phyloP scores from a whole-genome alignment of 2,113 vertebrate species.

The Leiothrix lutea region DNA sequence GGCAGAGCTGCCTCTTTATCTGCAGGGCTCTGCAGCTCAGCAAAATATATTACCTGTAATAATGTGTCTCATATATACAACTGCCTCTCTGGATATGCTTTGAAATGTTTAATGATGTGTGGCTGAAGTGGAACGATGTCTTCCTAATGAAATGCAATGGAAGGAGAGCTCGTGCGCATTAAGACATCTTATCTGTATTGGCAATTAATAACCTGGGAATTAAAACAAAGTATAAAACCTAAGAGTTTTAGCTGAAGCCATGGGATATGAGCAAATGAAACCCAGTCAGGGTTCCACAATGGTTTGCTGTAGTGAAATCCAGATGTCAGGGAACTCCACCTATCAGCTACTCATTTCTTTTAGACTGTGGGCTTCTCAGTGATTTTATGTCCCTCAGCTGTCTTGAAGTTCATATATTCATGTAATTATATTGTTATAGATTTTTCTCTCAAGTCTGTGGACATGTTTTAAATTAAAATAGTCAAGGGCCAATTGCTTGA shows the following conservation, averaged over 20 bases:
- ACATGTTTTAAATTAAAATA: conserved; percentile 45
- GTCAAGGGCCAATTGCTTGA: neutral
- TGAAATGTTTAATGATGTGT: conserved; percentile 40
- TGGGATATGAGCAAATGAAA: neutral
- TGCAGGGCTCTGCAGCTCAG: neutral
- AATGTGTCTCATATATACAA: neutral
- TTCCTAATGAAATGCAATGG: neutral
- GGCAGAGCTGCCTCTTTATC: neutral
- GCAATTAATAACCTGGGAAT: conserved; percentile 44
- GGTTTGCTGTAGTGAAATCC: neutral
- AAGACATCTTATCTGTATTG: conserved; percentile 23
- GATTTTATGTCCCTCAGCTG: conserved; percentile 4
- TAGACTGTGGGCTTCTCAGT: neutral
- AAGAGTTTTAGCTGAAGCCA: neutral
- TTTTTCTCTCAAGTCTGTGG: neutral
- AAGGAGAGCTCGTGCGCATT: neutral
- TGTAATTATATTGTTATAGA: neutral
- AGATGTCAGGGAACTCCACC: conserved; percentile 27
- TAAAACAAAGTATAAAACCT: conserved; percentile 28
- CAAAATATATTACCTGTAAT: conserved; percentile 39
- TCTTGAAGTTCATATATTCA: conserved; percentile 5
- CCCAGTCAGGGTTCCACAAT: neutral
- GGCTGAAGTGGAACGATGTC: neutral
- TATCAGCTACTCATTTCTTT: neutral
- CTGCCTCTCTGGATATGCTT: neutral